Conservation (phyloP, 2,113 vertebrate species). For the Ciconia stormi region DNA sequence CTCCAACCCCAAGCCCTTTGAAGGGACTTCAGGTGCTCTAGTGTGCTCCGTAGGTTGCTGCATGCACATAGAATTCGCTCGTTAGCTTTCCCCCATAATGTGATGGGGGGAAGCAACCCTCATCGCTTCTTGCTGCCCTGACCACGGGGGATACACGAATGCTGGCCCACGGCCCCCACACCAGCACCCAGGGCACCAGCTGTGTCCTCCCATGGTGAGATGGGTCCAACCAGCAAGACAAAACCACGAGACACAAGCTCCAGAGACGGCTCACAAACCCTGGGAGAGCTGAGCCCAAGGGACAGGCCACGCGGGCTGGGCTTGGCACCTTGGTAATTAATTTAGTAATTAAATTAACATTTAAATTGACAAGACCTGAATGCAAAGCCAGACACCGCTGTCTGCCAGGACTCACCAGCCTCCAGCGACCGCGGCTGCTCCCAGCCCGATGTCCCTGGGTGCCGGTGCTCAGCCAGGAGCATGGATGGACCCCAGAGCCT, state of each 20-base stretch:
- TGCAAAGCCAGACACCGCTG: not conserved
- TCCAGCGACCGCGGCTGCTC: not conserved
- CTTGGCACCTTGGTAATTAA: not conserved
- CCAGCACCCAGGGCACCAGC: not conserved
- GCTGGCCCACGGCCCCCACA: not conserved
- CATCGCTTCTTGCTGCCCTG: not conserved
- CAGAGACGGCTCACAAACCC: fast-evolving
- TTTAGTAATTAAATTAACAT: not conserved
- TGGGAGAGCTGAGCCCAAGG: not conserved
- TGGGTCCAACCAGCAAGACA: not conserved
- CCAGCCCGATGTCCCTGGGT: fast-evolving
- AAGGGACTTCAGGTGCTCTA: not conserved
- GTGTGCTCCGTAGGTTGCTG: fast-evolving
- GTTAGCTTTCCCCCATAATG: fast-evolving
- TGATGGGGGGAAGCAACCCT: too few relatives aligned
- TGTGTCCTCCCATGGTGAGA: fast-evolving
- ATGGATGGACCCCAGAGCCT: fast-evolving
- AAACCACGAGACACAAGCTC: fast-evolving
- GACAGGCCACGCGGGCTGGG: fast-evolving
- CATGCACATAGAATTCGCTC: fast-evolving
- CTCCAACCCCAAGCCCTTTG: not conserved
- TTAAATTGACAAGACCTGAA: not conserved
- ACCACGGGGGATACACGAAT: too few relatives aligned
- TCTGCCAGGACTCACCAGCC: not conserved
- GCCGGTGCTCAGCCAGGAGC: not conserved